A percentile compares a stretch with the other conserved stretches of the same genome.
phyloP scores from a whole-genome alignment of 2,888 invertebrate genomes.

The Rhamnusium bicolor region DNA sequence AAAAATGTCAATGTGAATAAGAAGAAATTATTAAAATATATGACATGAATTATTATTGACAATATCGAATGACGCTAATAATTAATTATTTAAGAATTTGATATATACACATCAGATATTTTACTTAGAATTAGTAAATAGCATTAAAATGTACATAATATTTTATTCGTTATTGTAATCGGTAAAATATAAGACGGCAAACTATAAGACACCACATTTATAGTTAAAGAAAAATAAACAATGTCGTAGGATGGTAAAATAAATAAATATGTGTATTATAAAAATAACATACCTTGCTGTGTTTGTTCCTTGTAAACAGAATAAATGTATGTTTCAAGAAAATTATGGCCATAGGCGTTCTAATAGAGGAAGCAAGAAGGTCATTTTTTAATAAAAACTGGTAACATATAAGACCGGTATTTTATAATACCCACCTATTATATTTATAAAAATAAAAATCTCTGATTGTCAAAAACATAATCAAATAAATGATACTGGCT shows the following conservation, averaged over 20 bases:
- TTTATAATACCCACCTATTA: not conserved
- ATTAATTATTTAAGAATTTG: too few species aligned
- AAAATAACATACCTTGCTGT: not conserved
- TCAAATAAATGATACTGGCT: too few species aligned
- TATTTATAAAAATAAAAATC: not conserved
- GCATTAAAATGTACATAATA: not conserved
- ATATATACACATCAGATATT: too few species aligned
- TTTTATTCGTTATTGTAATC: not conserved
- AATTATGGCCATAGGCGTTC: slow-evolving; percentile 2
- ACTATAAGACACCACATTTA: too few species aligned
- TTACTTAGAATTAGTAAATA: too few species aligned
- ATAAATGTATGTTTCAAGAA: slow-evolving; percentile 3
- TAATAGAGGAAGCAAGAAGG: not conserved
- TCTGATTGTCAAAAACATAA: not conserved
- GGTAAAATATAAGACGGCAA: too few species aligned
- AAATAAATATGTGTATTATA: not conserved
- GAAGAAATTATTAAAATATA: too few species aligned
- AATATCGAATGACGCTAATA: too few species aligned
- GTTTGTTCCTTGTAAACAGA: slow-evolving; percentile 13
- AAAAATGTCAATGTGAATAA: too few species aligned
- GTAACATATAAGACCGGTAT: not conserved
- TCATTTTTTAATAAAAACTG: not conserved
- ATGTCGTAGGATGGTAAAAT: not conserved
- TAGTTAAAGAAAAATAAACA: not conserved
- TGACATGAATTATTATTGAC: too few species aligned